These are phyloP conservation scores for Chloroclystis v-ata DNA, from an alignment of 2,888 invertebrate genomes.

Conservation along the genomic window DNA sequence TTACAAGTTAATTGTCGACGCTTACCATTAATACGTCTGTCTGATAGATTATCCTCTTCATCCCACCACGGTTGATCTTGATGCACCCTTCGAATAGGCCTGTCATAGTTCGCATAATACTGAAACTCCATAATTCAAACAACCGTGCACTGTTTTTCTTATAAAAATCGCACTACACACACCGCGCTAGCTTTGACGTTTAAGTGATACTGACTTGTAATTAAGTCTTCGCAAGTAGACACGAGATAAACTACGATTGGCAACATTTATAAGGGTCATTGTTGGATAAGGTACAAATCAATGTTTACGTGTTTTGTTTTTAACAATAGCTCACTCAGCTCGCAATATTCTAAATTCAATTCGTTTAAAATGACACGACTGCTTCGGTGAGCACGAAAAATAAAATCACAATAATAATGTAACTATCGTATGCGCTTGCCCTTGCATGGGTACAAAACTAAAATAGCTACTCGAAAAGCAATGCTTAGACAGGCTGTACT, in stretches of 20 bases:
- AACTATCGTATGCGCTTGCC: not conserved
- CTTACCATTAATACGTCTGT: constrained; percentile 66
- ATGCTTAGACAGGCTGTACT: constrained; percentile 3
- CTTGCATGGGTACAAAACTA: constrained; percentile 1
- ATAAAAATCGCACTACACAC: constrained; percentile 34
- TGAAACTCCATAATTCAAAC: constrained; percentile 63
- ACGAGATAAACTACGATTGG: constrained; percentile 59
- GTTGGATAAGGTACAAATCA: constrained; percentile 17
- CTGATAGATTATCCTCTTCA: constrained; percentile 67
- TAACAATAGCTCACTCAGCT: not conserved
- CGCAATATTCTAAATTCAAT: not conserved
- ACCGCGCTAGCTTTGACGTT: constrained; percentile 51
- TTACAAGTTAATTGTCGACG: not conserved
- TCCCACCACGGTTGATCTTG: constrained; percentile 70
- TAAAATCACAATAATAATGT: constrained; percentile 6
- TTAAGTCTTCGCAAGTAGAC: constrained; percentile 51
- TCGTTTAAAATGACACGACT: constrained; percentile 2
- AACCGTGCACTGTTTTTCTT: constrained; percentile 32
- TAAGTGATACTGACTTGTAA: constrained; percentile 61
- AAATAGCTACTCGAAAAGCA: constrained; percentile 9
- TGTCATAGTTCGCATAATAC: constrained; percentile 64
- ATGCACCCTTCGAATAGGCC: constrained; percentile 46
- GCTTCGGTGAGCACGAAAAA: constrained; percentile 9
- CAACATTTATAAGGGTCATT: constrained; percentile 45
- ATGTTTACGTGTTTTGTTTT: not conserved